These are phyloP conservation scores for Hylaeus volcanicus DNA, from an alignment of 1,140 invertebrate genomes.

Conservation along the genomic window DNA sequence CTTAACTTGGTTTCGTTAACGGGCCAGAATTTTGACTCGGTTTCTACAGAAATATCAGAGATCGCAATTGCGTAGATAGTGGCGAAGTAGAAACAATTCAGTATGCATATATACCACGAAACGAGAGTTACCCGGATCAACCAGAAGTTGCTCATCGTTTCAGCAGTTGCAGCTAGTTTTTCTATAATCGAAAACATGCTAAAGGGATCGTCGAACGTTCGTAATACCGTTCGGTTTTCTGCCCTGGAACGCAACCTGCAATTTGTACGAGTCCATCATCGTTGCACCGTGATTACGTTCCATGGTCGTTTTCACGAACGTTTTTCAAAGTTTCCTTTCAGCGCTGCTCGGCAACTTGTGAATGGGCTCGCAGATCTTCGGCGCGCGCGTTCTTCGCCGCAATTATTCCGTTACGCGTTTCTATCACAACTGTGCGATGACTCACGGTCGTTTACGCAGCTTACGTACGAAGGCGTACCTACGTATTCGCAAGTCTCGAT, in stretches of 20 bases:
- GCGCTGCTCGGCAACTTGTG: neutral
- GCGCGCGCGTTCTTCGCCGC: neutral
- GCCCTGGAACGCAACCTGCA: slow-evolving; percentile 1
- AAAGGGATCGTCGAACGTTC: neutral
- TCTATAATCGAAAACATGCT: neutral
- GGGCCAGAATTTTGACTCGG: neutral
- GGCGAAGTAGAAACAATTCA: too few relatives aligned
- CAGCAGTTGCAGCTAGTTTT: neutral
- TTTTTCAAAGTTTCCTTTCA: neutral
- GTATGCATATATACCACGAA: too few relatives aligned
- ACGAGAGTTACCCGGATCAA: too few relatives aligned
- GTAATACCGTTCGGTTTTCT: neutral
- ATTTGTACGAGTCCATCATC: slow-evolving; percentile 17
- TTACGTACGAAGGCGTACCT: neutral
- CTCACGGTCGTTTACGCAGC: slow-evolving; percentile 12
- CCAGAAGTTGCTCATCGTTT: neutral
- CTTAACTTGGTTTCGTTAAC: neutral
- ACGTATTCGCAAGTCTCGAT: slow-evolving; percentile 1
- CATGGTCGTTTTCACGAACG: neutral
- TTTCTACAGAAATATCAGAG: neutral
- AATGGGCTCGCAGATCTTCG: neutral
- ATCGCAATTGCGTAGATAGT: neutral
- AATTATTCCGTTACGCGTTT: slow-evolving; percentile 34
- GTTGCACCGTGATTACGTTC: slow-evolving; percentile 10
- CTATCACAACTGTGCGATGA: slow-evolving; percentile 9